Evolutionary conservation across 2,797 vertebrate genomes (phyloP), one percentile per base, ranked within the genome.

Genomic region (Crocidura indochinensis): DNA sequence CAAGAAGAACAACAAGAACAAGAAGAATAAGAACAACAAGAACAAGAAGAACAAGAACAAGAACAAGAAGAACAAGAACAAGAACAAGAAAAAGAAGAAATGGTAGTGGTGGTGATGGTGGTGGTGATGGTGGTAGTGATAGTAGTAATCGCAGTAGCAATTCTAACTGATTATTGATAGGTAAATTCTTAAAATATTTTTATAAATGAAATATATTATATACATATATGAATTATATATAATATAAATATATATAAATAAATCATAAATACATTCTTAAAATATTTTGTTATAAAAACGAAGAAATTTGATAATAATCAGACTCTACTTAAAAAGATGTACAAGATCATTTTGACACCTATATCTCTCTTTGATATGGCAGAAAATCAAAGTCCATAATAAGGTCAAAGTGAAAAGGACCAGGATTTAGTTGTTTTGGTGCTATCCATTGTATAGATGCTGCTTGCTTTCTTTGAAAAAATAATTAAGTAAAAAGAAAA

Each of bases 381-480:
- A 87, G 79, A 91, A 90, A 71, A 69, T 53, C 47, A 78, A 91
- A 88, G 12, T 24, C 72, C 38, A 29, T 27, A 80, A 67, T 74
- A 15, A 90, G 29, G 31, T 80, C 64, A 88, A 75, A 82, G 6
- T 1, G 29, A 74, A 92, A 95, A 91, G 38, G 24, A 87, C 1
- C 2, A 4, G 29, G 75, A 31, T 87, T 75, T 85, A 80, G 11
- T 17, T 77, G 56, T 84, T 91, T 15, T 71, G 1, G 75, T 64
- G 9, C 2, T 44, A 62, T 85, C n/a, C 26, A 84, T 31, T 78
- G n/a, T 71, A 77, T 4, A 2, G 15, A 77, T 68, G 29, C 24
- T 86, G 27, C 44, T 92, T 89, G 27, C 44, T 92, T 89, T 86
- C 73, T 73, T 82, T 74, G 47, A 89, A 74, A 60, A 47, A 67